Conservation (phyloP, 2,113 vertebrate species). For the Edolisoma coerulescens region DNA sequence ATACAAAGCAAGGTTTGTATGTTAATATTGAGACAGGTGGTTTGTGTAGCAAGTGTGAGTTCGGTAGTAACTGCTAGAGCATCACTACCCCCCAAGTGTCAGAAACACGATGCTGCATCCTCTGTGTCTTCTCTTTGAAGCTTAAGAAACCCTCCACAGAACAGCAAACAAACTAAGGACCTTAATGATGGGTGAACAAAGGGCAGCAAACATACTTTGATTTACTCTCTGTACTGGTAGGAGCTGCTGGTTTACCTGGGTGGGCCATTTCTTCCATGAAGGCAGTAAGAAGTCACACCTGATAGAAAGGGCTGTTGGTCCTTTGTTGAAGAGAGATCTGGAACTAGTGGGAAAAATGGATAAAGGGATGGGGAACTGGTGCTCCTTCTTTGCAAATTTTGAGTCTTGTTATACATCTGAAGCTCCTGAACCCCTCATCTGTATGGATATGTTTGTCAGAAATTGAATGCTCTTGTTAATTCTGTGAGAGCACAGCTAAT, state of each 20-base stretch:
- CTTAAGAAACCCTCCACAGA: not conserved
- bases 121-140: not conserved
- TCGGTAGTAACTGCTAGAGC: not conserved
- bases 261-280: not conserved
- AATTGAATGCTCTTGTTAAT: not conserved
- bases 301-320: not conserved
- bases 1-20: not conserved
- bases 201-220: not conserved
- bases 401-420: not conserved
- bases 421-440: not conserved
- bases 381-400: not conserved
- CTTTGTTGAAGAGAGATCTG: not conserved
- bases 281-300: not conserved
- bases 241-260: not conserved
- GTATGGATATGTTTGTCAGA: not conserved
- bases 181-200: not conserved
- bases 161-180: not conserved
- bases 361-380: not conserved
- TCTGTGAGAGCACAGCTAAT: not conserved
- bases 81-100: fast-evolving
- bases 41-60: not conserved
- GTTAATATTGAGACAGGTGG: not conserved
- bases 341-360: not conserved
- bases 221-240: fast-evolving
- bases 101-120: not conserved